Evolutionary conservation across 2,113 vertebrate species (phyloP), one percentile per base, ranked within the genome.

Genomic region (Platysternon megacephalum): DNA sequence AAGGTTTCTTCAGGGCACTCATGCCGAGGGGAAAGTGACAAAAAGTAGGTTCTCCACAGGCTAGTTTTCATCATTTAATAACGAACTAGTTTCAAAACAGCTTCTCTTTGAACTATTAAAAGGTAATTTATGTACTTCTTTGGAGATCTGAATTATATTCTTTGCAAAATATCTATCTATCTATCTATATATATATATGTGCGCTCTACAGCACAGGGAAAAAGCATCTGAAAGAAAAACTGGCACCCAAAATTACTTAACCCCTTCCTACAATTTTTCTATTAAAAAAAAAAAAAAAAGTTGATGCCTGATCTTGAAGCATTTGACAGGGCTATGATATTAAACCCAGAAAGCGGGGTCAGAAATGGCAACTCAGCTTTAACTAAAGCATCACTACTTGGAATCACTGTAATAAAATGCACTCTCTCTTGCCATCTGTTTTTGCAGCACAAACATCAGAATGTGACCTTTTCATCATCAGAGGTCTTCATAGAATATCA

Each of bases 341-440:
- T 89, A 46, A 85, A 39, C 16, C 21, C 49, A 86, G 53, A 84
- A 83, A 84, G 72, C 0, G 61, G 24, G 85, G 83, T 72, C 61
- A 44, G 72, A 81, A 84, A 86, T 5, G 11, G 39, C 83, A 93
- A 46, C 48, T 95, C 68, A 91, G 12, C 5, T 51, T n/a, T 28
- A 35, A 42, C 44, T 49, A 52, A 22, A 68, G 2, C 21, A 12
- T 56, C 32, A 29, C 32, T 79, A 76, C n/a, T 61, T 24, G 48
- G 16, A 48, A 55, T 10, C 51, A 46, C 5, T 68, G 26, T 44
- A 90, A 44, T 14, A 68, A 14, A 5, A 46, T n/a, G 79, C 79
- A 72, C 13, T 82, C 46, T 46, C 90, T 39, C 32, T 89, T 89
- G 11, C 0, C 24, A 72, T 44, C 28, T 81, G 24, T 88, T 94